These are phyloP conservation scores for Anoura caudifer DNA, from an alignment of 2,113 vertebrate genomes.

Conservation along the genomic window DNA sequence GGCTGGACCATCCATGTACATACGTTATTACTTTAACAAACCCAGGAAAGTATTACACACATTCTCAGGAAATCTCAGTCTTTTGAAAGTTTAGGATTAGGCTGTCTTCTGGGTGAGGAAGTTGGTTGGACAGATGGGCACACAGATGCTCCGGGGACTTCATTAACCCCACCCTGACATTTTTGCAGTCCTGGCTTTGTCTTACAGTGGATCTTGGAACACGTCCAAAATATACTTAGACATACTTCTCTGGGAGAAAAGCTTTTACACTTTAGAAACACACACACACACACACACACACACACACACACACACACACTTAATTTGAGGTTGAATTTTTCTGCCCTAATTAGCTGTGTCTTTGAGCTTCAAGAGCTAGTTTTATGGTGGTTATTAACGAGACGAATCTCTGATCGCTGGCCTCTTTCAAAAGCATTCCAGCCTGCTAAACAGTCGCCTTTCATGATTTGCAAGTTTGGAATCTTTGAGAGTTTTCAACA, in stretches of 20 bases:
- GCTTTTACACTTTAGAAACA: constrained; percentile 62
- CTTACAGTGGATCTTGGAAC: constrained; percentile 76
- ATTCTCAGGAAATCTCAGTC: neutral
- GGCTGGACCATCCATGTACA: neutral
- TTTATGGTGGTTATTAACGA: constrained; percentile 78
- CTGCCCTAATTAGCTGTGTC: constrained; percentile 81
- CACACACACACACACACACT: constrained; percentile 45
- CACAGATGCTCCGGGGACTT: constrained; percentile 51
- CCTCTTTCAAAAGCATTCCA: constrained; percentile 72
- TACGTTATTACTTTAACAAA: neutral
- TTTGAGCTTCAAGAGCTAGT: constrained; percentile 77
- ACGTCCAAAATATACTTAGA: constrained; percentile 78
- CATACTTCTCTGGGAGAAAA: constrained; percentile 76
- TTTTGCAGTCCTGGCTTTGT: constrained; percentile 66
- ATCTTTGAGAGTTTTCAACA: constrained; percentile 78
- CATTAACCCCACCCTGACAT: constrained; percentile 65
- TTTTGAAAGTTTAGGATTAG: constrained; percentile 39
- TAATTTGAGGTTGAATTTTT: constrained; percentile 79
- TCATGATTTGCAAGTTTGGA: constrained; percentile 80
- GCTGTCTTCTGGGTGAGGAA: neutral
- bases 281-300: neutral
- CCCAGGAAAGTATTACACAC: neutral
- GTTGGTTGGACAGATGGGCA: constrained; percentile 60
- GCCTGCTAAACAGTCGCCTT: constrained; percentile 76
- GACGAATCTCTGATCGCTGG: constrained; percentile 76